Conservation (phyloP, 2,888 invertebrate species). For the Amphimallon solstitiale region DNA sequence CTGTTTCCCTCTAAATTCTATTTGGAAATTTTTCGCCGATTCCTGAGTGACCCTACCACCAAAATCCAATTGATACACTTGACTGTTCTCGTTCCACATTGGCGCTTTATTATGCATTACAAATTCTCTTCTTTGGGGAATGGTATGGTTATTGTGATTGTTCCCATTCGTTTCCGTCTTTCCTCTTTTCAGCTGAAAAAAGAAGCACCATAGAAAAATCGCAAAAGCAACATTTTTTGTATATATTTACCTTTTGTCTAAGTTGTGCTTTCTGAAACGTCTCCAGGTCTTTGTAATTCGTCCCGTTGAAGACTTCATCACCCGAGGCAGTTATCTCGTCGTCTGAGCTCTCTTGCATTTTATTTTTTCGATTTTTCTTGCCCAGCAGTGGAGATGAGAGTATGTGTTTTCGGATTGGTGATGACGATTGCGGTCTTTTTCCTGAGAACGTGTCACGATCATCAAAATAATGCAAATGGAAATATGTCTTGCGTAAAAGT, state of each 20-base stretch:
- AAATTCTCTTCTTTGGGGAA: conserved; percentile 78
- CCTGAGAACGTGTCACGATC: too few relatives aligned
- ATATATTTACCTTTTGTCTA: conserved; percentile 80
- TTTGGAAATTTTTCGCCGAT: conserved; percentile 99
- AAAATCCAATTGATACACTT: conserved; percentile 99
- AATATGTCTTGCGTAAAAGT: too few relatives aligned
- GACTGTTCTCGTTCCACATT: conserved; percentile 97
- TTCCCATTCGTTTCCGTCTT: conserved; percentile 68
- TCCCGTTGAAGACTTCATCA: conserved; percentile 71
- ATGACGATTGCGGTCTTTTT: conserved; percentile 80
- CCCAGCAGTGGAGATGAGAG: conserved; percentile 87
- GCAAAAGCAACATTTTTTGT: not conserved
- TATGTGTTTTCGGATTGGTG: conserved; percentile 81
- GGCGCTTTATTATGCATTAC: conserved; percentile 95
- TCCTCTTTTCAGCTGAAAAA: conserved; percentile 76
- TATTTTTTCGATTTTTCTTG: conserved; percentile 77
- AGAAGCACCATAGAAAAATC: not conserved
- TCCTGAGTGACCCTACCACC: conserved; percentile 99
- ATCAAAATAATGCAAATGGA: too few relatives aligned
- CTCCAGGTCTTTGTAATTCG: conserved; percentile 86
- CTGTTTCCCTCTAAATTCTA: conserved; percentile 96
- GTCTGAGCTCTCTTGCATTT: conserved; percentile 80
- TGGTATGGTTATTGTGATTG: conserved; percentile 61
- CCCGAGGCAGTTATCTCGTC: conserved; percentile 74
- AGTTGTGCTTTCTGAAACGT: conserved; percentile 93